Conservation (phyloP, 2,113 vertebrate genomes). For the Hyla sarda region DNA sequence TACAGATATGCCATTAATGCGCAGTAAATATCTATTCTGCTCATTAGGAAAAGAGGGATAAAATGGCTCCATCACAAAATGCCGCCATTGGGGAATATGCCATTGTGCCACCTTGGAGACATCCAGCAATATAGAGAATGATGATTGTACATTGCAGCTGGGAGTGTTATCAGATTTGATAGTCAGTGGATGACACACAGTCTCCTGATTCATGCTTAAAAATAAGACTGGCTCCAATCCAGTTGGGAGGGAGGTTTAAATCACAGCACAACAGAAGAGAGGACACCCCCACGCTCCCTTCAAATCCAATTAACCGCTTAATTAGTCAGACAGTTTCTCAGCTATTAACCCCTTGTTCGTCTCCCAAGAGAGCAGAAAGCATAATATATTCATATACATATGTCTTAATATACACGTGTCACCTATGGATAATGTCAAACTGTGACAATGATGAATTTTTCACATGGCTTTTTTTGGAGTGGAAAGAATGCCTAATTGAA, state of each 20-base stretch:
- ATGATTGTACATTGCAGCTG: neutral
- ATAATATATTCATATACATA: slow-evolving; percentile 30
- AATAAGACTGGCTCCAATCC: slow-evolving; percentile 55
- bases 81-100: neutral
- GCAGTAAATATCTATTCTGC: neutral
- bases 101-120: slow-evolving; percentile 2
- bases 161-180: slow-evolving; percentile 32
- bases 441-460: slow-evolving; percentile 1
- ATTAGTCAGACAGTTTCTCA: slow-evolving; percentile 53
- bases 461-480: neutral
- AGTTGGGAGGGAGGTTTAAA: slow-evolving; percentile 56
- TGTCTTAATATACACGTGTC: neutral
- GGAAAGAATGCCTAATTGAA: neutral
- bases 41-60: neutral
- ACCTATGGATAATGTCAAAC: neutral
- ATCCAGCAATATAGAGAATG: neutral
- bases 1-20: neutral
- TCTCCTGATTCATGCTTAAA: slow-evolving; percentile 60
- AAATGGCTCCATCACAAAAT: neutral
- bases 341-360: slow-evolving; percentile 45
- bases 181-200: slow-evolving; percentile 56
- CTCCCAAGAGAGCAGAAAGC: neutral
- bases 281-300: slow-evolving; percentile 55
- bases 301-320: slow-evolving; percentile 60
- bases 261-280: slow-evolving; percentile 50